A percentile compares a stretch with the other conserved stretches of the same genome.
These are phyloP conservation scores for Hemicentrotus pulcherrimus DNA, from an alignment of 35 echinoderm and acorn worm species.

Conservation along the genomic window DNA sequence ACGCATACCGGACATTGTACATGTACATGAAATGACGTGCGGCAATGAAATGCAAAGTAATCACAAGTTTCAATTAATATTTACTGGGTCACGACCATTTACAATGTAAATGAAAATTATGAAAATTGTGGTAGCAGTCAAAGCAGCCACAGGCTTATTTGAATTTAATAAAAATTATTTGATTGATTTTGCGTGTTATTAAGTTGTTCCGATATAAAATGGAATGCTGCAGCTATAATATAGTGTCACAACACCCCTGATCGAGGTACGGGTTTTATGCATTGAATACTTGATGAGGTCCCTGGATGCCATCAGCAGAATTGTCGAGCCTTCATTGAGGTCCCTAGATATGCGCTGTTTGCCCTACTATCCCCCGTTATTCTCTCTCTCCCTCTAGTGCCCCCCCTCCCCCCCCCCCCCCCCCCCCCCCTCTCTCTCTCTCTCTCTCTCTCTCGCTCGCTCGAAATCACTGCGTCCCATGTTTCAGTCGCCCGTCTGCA, in stretches of 20 bases:
- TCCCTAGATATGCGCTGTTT: background rate
- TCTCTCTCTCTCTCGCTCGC: background rate
- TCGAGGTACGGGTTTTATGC: background rate
- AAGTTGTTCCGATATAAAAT: background rate
- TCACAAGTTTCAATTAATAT: too few species aligned
- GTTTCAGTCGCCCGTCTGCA: too few species aligned
- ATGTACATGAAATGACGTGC: too few species aligned
- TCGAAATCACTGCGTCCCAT: background rate
- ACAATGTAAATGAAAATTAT: too few species aligned
- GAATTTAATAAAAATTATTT: too few species aligned
- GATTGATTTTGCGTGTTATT: too few species aligned
- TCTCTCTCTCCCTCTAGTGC: background rate
- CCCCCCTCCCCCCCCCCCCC: too few species aligned
- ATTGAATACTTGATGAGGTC: background rate
- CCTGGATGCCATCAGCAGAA: background rate
- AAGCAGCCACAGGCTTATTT: too few species aligned
- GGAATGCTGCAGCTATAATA: background rate
- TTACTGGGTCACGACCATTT: too few species aligned
- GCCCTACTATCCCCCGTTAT: background rate
- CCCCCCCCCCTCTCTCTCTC: background rate
- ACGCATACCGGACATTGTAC: too few species aligned
- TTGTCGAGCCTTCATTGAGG: background rate
- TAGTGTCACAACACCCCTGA: background rate
- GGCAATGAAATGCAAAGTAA: too few species aligned
- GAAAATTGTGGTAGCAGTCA: too few species aligned